A percentile compares a stretch with the other conserved stretches of the same genome.
Evolutionary conservation across 2,113 vertebrate species (phyloP).

Genomic region (Hymenochirus boettgeri): DNA sequence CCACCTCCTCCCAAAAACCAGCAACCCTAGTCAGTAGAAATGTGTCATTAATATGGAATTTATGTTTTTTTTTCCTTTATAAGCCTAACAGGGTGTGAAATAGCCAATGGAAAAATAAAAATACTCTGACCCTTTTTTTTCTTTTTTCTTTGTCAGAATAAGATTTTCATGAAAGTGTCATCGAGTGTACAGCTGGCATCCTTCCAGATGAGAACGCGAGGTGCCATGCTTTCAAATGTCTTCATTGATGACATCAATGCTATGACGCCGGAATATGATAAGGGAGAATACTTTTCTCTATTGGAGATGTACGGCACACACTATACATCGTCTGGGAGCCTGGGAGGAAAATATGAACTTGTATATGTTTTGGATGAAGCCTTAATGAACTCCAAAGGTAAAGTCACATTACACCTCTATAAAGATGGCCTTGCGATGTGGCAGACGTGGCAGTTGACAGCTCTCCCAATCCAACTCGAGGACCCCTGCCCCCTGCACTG

Average conservation of each 20-base stretch:
- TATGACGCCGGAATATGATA: constrained; percentile 77
- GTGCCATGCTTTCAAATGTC: constrained; percentile 54
- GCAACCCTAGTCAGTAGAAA: too few species aligned
- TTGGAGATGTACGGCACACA: constrained; percentile 89
- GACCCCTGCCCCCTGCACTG: too few species aligned
- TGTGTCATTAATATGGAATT: too few species aligned
- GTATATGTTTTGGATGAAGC: constrained; percentile 77
- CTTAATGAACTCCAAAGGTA: constrained; percentile 58
- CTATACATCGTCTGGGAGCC: constrained; percentile 71
- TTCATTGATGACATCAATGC: constrained; percentile 71
- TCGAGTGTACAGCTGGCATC: constrained; percentile 73
- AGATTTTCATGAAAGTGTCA: constrained; percentile 66
- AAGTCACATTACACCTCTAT: too few species aligned
- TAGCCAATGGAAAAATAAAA: too few species aligned
- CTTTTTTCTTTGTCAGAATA: constrained; percentile 45
- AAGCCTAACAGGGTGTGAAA: too few species aligned
- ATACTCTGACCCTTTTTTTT: too few species aligned
- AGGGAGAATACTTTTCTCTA: constrained; percentile 83
- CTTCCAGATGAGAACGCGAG: constrained; percentile 70
- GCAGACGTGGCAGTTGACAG: too few species aligned
- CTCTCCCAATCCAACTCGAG: too few species aligned
- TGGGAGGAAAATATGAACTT: constrained; percentile 81
- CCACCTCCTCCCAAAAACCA: too few species aligned
- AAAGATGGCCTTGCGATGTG: too few species aligned
- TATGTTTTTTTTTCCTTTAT: too few species aligned